Base-by-base conservation (phyloP, 2,888 invertebrate species). In the Drosophila neotestacea region DNA sequence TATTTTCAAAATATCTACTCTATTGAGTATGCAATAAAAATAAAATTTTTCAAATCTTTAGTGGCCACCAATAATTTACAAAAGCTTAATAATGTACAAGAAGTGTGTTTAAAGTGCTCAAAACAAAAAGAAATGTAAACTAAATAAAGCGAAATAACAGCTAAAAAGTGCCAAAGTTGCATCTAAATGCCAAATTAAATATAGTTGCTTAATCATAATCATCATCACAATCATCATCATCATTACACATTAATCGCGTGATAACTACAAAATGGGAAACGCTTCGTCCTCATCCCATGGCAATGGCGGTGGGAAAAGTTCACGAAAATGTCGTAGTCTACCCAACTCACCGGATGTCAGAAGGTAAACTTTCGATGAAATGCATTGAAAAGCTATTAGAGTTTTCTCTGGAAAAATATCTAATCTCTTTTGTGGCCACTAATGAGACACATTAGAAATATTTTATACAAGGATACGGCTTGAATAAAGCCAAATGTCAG, bases 311-410 rank as follows among this genome's bases (percentile, higher is more conserved):
- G 80, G 83, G 50, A 92, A 92, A 83, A 91, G 70, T 66, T 89
- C 89, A 70, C 89, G 93, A 41, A 93, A 93, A 88, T 92, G 92
- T 79, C 92, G 96, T 90, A 96, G 96, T 92, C 93, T 96, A 90
- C 96, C 96, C 70, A 96, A 96, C 77, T 96, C 96, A 62, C 96
- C 96, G 85, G 95, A 95, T 94, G 95, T 95, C 71, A 93, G 95
- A 92, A 95, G 95, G 95, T 95, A 95, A 95, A 58, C 10, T 38
- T 22, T 13, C 28, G 44, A 41, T 47, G 42, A 64, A 50, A 41
- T 54, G 39, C 34, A 54, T 50, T 50, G 63, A 54, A 68, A 39
- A 48, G 50, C 64, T 67, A 54, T 65, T 42, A 42, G 27, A 38
- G 22, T 62, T 58, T 67, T 66, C 66, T 42, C 5, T 2, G 46